These are phyloP conservation scores for Dasyurus viverrinus DNA, from an alignment of 2,113 vertebrate species.

Conservation along the genomic window DNA sequence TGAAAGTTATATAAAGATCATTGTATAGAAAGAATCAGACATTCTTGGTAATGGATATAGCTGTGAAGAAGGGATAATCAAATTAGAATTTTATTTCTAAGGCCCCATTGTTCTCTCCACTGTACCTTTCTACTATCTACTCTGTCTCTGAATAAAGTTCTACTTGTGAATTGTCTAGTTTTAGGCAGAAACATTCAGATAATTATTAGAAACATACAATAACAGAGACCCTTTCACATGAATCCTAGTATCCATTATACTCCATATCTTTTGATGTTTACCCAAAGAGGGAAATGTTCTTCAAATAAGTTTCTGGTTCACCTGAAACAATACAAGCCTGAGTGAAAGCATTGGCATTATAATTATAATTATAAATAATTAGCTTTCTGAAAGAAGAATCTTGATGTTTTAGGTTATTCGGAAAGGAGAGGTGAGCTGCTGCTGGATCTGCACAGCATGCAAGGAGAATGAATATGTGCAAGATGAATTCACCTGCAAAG, in stretches of 20 bases:
- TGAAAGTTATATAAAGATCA: not conserved
- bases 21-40: not conserved
- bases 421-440: conserved; percentile 99
- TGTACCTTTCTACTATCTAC: not conserved
- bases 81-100: not conserved
- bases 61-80: not conserved
- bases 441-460: conserved; percentile 99
- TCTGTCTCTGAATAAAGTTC: not conserved
- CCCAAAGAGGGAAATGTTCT: not conserved
- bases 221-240: not conserved
- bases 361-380: not conserved
- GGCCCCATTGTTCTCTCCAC: not conserved
- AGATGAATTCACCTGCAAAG: conserved; percentile 98
- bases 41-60: not conserved
- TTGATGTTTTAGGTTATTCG: conserved; percentile 91
- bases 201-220: not conserved
- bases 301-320: not conserved
- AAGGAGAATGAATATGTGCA: conserved; percentile 98
- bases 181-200: not conserved
- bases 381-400: not conserved
- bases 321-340: not conserved
- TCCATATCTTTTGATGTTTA: not conserved
- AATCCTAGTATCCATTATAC: not conserved
- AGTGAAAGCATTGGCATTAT: not conserved
- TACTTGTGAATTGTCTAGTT: not conserved